Evolutionary conservation across 1,140 invertebrate genomes (phyloP).

Genomic region (Aphaenogaster floridana): DNA sequence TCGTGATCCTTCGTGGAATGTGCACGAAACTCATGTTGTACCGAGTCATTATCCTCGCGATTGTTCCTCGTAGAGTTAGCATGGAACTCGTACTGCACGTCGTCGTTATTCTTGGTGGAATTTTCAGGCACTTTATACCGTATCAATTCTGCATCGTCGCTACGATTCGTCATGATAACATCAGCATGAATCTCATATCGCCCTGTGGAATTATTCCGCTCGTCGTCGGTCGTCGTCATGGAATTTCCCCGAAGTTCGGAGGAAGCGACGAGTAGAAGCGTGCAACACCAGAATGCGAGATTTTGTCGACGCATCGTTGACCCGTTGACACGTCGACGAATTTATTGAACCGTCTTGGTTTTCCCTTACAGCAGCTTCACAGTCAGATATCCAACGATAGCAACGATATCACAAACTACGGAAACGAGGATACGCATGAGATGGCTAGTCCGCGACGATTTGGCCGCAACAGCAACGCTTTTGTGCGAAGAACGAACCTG

Average conservation of each 20-base stretch:
- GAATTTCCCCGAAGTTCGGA: not conserved
- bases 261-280: not conserved
- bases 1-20: not conserved
- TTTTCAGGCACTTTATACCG: not conserved
- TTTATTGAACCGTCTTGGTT: not conserved
- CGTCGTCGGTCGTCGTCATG: not conserved
- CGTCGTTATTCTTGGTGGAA: not conserved
- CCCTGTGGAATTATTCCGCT: not conserved
- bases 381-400: not conserved
- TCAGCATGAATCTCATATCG: not conserved
- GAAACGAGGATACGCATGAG: constrained; percentile 29
- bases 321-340: not conserved
- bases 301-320: constrained; percentile 2
- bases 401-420: constrained; percentile 38
- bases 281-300: not conserved
- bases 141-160: not conserved
- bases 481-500: not conserved
- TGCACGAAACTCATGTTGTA: not conserved
- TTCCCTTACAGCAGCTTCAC: not conserved
- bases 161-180: not conserved
- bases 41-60: not conserved
- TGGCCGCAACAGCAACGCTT: not conserved
- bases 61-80: not conserved
- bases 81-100: not conserved
- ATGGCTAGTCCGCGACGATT: not conserved